These are phyloP conservation scores for Tachuris rubrigastra DNA, from an alignment of 2,113 vertebrate genomes.

Conservation along the genomic window DNA sequence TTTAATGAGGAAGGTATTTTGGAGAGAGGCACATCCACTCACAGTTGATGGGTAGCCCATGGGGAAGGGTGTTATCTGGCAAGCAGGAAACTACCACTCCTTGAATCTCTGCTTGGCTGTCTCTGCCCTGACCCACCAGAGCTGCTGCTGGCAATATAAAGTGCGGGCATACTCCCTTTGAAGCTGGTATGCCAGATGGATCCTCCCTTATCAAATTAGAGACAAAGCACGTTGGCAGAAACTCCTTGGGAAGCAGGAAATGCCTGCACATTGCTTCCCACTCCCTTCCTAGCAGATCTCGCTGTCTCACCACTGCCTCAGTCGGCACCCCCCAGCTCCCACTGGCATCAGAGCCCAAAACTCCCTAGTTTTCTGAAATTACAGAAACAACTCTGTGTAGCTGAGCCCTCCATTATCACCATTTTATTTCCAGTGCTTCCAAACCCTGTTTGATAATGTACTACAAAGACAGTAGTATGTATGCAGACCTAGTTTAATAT, in stretches of 20 bases:
- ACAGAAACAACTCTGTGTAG: background rate
- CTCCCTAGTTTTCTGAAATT: background rate
- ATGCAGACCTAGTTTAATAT: background rate
- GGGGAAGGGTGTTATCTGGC: background rate
- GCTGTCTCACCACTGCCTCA: background rate
- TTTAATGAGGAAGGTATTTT: background rate
- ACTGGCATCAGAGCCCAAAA: background rate
- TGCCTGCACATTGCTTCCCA: background rate
- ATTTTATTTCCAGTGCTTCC: background rate
- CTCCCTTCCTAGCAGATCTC: background rate
- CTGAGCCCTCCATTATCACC: background rate
- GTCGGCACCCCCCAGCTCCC: background rate
- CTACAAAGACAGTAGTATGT: background rate
- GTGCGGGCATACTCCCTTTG: background rate
- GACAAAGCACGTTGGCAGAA: background rate
- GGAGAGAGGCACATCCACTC: background rate
- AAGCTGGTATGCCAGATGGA: background rate
- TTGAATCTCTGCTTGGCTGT: background rate
- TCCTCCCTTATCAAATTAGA: background rate
- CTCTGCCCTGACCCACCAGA: background rate
- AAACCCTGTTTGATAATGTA: background rate
- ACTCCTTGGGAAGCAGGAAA: background rate
- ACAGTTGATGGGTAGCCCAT: background rate
- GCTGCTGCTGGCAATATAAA: background rate
- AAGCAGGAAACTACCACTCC: background rate